These are phyloP conservation scores for Therioaphis trifolii DNA, from an alignment of 2,888 invertebrate genomes.

Conservation along the genomic window DNA sequence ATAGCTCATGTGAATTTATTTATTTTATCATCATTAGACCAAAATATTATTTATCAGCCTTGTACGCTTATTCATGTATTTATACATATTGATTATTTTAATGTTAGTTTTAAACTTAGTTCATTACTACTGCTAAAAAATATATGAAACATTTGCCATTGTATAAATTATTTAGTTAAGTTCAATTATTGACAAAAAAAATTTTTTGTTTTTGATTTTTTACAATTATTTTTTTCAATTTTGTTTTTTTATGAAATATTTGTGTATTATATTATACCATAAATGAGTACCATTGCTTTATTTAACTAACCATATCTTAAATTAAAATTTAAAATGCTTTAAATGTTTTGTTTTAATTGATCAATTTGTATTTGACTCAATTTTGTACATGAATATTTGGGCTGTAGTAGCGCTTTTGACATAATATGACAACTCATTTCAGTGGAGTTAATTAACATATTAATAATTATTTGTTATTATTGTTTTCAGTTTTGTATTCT, in stretches of 20 bases:
- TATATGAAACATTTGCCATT: not conserved
- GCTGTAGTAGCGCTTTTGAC: not conserved
- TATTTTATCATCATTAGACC: not conserved
- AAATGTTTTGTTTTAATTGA: not conserved
- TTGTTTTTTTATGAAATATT: not conserved
- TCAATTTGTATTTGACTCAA: slow-evolving; percentile 3
- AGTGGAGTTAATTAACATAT: slow-evolving; percentile 20
- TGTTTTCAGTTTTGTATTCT: slow-evolving; percentile 6
- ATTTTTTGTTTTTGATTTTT: not conserved
- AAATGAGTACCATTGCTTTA: slow-evolving; percentile 4
- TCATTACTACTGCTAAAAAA: not conserved
- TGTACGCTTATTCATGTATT: not conserved
- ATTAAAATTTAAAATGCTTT: slow-evolving; percentile 21
- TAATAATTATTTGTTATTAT: not conserved
- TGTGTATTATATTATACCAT: not conserved
- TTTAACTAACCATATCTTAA: slow-evolving; percentile 25
- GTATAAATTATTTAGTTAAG: not conserved
- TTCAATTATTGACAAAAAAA: not conserved
- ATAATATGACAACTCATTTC: slow-evolving; percentile 1
- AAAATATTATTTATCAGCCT: slow-evolving; percentile 10
- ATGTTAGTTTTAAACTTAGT: not conserved
- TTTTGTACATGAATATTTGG: slow-evolving; percentile 8
- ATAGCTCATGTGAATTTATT: slow-evolving; percentile 2
- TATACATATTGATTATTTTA: not conserved
- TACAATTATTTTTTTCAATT: not conserved